Base-by-base conservation (phyloP, 2,113 vertebrate genomes). In the Talpa occidentalis region DNA sequence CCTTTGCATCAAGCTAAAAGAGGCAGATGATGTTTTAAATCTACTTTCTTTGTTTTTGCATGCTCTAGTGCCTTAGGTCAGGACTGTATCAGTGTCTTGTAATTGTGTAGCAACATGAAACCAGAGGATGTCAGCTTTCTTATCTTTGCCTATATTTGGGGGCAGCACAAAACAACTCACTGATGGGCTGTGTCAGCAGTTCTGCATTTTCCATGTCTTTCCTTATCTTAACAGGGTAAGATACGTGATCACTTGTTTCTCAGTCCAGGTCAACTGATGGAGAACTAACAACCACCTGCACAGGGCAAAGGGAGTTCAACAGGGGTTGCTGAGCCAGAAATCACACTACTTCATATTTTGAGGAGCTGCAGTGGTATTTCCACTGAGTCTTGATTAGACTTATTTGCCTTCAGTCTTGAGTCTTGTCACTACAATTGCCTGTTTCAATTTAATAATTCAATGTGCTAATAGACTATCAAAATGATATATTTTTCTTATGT, bases 371-470 rank as follows among this genome's bases (percentile, higher is more conserved):
- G 49, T 4, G 59, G 35, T 44, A 77, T 87, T 47, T 82, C 76
- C 22, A 40, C 90, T 92, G 62, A 79, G 62, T 90, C 56, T 85
- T 93, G 56, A 52, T 52, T 17, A 52, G 49, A 52, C 16, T 52
- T 16, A 52, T 52, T 52, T 52, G 15, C 49, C 16, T 10, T 49
- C 7, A 49, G 47, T 49, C 90, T 60, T 92, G 62, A 79, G 56
- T 90, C 56, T 88, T 93, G 56, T 19, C n/a, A 60, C 32, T 44
- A 30, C 28, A 32, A 73, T 59, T 92, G 9, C n/a, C 76, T 59
- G 44, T 35, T 84, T 47, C n/a, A 40, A 35, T 54, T 78, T 88
- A 79, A 89, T 62, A 88, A 94, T 88, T 93, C 59, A 49, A 0
- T 35, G 59, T 59, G 16, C 78, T 72, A 83, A 44, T 14, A 24